These are phyloP conservation scores for Diaprepes abbreviatus DNA, from an alignment of 2,888 invertebrate genomes.

Conservation along the genomic window DNA sequence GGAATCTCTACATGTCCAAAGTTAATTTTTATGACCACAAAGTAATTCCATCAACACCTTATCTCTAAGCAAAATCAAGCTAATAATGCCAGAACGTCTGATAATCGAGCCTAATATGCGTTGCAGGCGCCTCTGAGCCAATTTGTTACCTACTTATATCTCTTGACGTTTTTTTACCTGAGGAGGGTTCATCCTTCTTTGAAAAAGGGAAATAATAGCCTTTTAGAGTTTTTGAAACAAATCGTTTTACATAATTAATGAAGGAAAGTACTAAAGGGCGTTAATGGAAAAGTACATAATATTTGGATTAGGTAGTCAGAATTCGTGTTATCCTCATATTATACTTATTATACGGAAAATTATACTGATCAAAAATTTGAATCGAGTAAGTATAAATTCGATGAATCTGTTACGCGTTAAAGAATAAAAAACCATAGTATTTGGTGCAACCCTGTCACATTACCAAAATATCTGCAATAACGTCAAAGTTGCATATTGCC, in stretches of 20 bases:
- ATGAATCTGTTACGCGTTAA: too few relatives aligned
- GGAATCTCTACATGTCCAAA: not conserved
- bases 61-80: slow-evolving; percentile 32
- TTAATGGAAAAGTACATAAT: too few relatives aligned
- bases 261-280: not conserved
- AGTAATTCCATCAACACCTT: slow-evolving; percentile 29
- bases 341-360: too few relatives aligned
- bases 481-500: too few relatives aligned
- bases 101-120: slow-evolving; percentile 35
- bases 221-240: slow-evolving; percentile 8
- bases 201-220: slow-evolving; percentile 4
- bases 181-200: slow-evolving; percentile 12
- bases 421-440: too few relatives aligned
- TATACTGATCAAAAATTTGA: too few relatives aligned
- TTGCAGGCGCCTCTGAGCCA: slow-evolving; percentile 48
- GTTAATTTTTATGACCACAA: slow-evolving; percentile 5
- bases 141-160: slow-evolving; percentile 47
- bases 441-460: too few relatives aligned
- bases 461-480: too few relatives aligned
- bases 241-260: not conserved
- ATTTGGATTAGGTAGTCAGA: too few relatives aligned
- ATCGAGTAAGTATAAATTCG: too few relatives aligned
- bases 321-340: too few relatives aligned
- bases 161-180: slow-evolving; percentile 33
- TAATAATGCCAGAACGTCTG: slow-evolving; percentile 18